A percentile compares a stretch with the other conserved stretches of the same genome.
phyloP scores from a whole-genome alignment of 2,113 vertebrate species.

The Trematomus loennbergii region DNA sequence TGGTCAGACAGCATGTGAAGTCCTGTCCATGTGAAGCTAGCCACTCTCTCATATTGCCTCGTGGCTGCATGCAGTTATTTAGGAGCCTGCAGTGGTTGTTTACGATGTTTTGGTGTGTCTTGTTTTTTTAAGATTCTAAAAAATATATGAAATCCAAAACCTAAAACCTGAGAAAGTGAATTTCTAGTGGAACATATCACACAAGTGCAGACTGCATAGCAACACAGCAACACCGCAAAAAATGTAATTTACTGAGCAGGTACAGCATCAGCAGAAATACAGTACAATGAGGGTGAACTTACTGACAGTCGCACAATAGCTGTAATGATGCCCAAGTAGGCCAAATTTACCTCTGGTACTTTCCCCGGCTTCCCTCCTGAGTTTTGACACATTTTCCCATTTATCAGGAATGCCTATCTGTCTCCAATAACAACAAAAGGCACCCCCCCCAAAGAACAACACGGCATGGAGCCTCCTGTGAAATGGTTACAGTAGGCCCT shows the following conservation, averaged over 20 bases:
- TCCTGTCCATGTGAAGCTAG: slow-evolving; percentile 67
- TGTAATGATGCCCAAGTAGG: slow-evolving; percentile 78
- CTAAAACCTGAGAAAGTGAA: background rate
- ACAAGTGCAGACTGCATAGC: slow-evolving; percentile 11
- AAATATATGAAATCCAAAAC: background rate
- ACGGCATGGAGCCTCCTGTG: slow-evolving; percentile 78
- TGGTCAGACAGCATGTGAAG: slow-evolving; percentile 75
- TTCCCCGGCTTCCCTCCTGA: slow-evolving; percentile 74
- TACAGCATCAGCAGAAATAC: slow-evolving; percentile 53
- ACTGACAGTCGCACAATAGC: slow-evolving; percentile 75
- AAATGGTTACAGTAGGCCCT: slow-evolving; percentile 76
- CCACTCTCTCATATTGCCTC: slow-evolving; percentile 49
- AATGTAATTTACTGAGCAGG: slow-evolving; percentile 33
- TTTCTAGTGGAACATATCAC: background rate
- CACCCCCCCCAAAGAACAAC: slow-evolving; percentile 65
- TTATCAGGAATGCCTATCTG: slow-evolving; percentile 80
- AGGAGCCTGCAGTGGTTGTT: slow-evolving; percentile 41
- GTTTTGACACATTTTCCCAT: slow-evolving; percentile 82
- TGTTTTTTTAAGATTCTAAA: slow-evolving; percentile 9
- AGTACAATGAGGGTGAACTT: slow-evolving; percentile 46
- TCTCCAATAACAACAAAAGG: slow-evolving; percentile 82
- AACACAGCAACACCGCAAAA: slow-evolving; percentile 17
- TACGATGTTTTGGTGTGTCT: slow-evolving; percentile 5
- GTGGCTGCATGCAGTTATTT: slow-evolving; percentile 58
- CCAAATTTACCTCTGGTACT: slow-evolving; percentile 77